Evolutionary conservation across 2,113 vertebrate species (phyloP), one percentile per base, ranked within the genome.

Genomic region (Patagioenas fasciata): DNA sequence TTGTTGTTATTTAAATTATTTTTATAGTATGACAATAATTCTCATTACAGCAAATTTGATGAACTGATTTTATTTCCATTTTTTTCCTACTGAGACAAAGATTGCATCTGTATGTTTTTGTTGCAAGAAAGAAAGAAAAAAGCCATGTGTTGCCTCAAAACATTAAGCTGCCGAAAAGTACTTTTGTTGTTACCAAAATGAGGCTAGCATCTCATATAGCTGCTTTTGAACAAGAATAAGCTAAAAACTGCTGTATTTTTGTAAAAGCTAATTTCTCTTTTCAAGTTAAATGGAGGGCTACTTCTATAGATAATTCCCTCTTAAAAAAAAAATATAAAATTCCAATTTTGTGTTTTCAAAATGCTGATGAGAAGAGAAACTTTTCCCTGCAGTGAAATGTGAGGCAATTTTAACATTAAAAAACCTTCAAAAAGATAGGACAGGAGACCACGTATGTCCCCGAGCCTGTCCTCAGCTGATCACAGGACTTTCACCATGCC

Each of bases 31-130:
- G 62, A 95, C 89, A 96, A 79, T 94, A 84, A 92, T 94, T 96
- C 92, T 94, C 73, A 95, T 94, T 93, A 91, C 25, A 58, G 15
- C 48, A 86, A 93, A 95, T 96, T 91, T 94, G 93, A 94, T 96
- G 86, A 91, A 96, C 40, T 92, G 3, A 91, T 93, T 94, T 96
- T 91, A 92, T 91, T 95, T 93, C 72, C 48, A 89, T 93, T 65
- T 67, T 92, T 38, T 86, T 93, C 92, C 57, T 72, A 12, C 57
- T 69, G 70, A 96, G 80, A 96, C 96, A 96, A 97, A 97, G 95
- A 94, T 81, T 72, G 80, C 93, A 96, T 96, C 95, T 95, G 96
- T 95, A 94, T 96, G 96, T 96, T 95, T 97, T 94, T 88, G 85
- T 94, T 4, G 3, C 65, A 75, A 88, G 80, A 86, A 81, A 94